Evolutionary conservation across 1,140 invertebrate species (phyloP).

Genomic region (Oreohelix idahoensis): DNA sequence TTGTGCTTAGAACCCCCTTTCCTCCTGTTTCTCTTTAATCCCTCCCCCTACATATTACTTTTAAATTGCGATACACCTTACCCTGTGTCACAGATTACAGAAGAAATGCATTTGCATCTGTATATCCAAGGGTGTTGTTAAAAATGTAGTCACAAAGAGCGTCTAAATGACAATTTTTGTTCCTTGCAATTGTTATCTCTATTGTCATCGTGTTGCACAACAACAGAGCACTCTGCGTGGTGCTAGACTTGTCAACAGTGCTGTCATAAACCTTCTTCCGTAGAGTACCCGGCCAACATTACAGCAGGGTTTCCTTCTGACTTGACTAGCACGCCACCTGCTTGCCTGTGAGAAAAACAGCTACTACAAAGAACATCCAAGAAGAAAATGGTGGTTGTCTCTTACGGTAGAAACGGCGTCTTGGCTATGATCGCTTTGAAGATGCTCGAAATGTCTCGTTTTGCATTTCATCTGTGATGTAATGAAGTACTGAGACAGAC

Average conservation of each 20-base stretch:
- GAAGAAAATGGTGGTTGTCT: background rate
- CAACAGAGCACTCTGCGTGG: background rate
- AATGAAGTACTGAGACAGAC: constrained; percentile 5
- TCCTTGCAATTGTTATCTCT: background rate
- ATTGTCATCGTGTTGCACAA: background rate
- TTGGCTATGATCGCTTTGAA: background rate
- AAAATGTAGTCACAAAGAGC: background rate
- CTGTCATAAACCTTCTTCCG: background rate
- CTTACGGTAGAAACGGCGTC: background rate
- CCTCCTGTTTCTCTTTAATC: too few species aligned
- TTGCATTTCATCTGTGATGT: background rate
- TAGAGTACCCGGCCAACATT: background rate
- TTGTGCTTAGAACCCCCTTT: too few species aligned
- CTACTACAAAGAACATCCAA: background rate
- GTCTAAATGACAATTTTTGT: background rate
- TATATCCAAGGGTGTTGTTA: background rate
- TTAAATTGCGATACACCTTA: too few species aligned
- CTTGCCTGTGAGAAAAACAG: background rate
- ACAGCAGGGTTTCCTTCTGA: background rate
- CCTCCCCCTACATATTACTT: too few species aligned
- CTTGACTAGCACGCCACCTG: background rate
- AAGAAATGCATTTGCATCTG: too few species aligned
- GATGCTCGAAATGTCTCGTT: background rate
- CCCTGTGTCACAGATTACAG: background rate
- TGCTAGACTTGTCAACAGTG: background rate